Evolutionary conservation across 2,888 invertebrate genomes (phyloP).

Genomic region (Yponomeuta sedellus): DNA sequence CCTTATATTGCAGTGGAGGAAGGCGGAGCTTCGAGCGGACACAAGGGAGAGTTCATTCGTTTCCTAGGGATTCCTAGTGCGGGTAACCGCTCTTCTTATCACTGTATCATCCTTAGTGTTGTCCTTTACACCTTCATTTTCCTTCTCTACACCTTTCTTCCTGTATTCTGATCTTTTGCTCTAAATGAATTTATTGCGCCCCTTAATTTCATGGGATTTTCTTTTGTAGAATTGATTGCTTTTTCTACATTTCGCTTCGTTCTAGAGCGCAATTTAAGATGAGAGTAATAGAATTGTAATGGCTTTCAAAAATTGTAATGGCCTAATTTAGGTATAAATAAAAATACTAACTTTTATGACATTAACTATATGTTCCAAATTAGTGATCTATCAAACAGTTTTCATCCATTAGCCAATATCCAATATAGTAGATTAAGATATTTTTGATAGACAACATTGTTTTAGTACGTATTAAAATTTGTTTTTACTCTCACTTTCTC

Average conservation of each 20-base stretch:
- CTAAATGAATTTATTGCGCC: background rate
- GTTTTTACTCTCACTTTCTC: background rate
- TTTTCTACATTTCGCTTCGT: background rate
- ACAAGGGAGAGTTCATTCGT: slow-evolving; percentile 77
- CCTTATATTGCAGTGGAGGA: slow-evolving; percentile 71
- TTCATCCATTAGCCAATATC: background rate
- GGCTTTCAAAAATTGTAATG: too few species aligned
- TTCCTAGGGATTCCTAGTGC: slow-evolving; percentile 82
- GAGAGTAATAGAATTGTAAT: background rate
- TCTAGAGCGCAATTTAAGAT: background rate
- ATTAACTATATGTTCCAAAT: background rate
- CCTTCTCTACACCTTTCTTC: slow-evolving; percentile 35
- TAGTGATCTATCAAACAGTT: background rate
- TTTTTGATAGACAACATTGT: background rate
- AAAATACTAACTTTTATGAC: background rate
- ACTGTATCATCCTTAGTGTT: slow-evolving; percentile 16
- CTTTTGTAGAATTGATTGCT: background rate
- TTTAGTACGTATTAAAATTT: slow-evolving; percentile 23
- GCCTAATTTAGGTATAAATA: background rate
- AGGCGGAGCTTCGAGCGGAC: slow-evolving; percentile 60
- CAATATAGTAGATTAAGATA: background rate
- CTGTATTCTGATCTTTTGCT: background rate
- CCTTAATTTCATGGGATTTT: background rate
- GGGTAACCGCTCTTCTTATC: slow-evolving; percentile 69
- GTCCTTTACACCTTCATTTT: slow-evolving; percentile 18